Evolutionary conservation across 2,888 invertebrate species (phyloP), one percentile per base, ranked within the genome.

Genomic region (Acanthosepion pharaonis): DNA sequence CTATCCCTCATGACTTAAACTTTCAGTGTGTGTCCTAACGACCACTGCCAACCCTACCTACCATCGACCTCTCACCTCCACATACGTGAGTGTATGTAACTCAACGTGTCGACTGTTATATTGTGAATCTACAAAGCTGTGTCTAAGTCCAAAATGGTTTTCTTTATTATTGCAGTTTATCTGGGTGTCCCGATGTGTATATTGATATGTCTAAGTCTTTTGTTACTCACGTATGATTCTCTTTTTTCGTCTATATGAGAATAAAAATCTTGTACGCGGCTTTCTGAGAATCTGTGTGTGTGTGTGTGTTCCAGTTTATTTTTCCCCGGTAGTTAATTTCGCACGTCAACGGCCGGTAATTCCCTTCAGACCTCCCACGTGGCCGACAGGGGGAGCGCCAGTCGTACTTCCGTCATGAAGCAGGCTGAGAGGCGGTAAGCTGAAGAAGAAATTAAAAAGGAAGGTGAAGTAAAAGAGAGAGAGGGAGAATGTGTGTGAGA

Each of bases 361-460:
- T 92, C 92, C 48, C 92, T 51, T 51, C 48, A 51, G 92, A 92
- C 92, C 92, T 92, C 92, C 92, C 92, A 92, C 49, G 48, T 92
- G 48, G 92, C 92, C 25, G 48, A 92, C 28, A 49, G 92, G 48
- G 48, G 49, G 92, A 51, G 92, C 92, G 92, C 25, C 92, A 92
- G 92, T 51, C 92, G 48, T 28, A 49, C 49, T 49, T 92, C 92
- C 92, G 92, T 51, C 92, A 78, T 78, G 78, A 78, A 78, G 78
- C n/a, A 15, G n/a, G n/a, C 78, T 78, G n/a, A 59, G 20, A 59
- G 59, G 59, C 59, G 59, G 59, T 59, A 23, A 78, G n/a, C 78
- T 78, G n/a, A 78, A 33, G n/a, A 78, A 78, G n/a, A 78, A 78
- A 78, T 78, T 78, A n/a, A 78, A 78, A 78, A 11, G 15, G 9